A percentile compares a stretch with the other conserved stretches of the same genome.
Conservation (phyloP, 2,797 vertebrate species). For the Gambusia yucatana region DNA sequence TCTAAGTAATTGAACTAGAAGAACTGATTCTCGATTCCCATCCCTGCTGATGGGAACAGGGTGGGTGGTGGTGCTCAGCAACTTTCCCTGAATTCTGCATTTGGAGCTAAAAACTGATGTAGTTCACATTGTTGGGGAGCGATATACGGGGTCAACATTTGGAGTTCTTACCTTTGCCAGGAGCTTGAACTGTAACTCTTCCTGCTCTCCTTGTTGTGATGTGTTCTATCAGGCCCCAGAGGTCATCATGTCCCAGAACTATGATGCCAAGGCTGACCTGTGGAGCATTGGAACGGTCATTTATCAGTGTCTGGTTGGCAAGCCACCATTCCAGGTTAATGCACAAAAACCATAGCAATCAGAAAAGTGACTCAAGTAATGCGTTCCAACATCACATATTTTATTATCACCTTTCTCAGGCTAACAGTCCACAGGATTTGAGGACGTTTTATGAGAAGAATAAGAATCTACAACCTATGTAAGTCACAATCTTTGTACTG, state of each 20-base stretch:
- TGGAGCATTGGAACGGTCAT: slow-evolving; percentile 98
- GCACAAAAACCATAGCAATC: background rate
- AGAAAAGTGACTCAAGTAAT: background rate
- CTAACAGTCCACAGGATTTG: slow-evolving; percentile 96
- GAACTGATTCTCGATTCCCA: no score
- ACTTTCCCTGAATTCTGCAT: background rate
- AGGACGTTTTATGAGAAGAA: slow-evolving; percentile 98
- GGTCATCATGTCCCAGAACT: slow-evolving; percentile 98
- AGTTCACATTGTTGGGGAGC: background rate
- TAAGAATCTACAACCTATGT: slow-evolving; percentile 93
- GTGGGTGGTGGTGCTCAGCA: background rate
- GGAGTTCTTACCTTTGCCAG: background rate
- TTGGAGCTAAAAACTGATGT: background rate
- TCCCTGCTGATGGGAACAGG: background rate
- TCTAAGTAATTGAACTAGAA: no score
- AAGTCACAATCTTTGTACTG: slow-evolving; percentile 48
- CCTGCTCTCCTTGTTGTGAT: background rate
- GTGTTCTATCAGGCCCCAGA: slow-evolving; percentile 87
- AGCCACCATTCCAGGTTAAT: slow-evolving; percentile 95
- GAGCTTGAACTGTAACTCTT: background rate
- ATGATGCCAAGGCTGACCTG: slow-evolving; percentile 95
- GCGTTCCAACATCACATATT: background rate
- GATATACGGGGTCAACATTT: background rate
- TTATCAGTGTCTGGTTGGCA: slow-evolving; percentile 97
- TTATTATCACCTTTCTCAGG: slow-evolving; percentile 74